phyloP scores from a whole-genome alignment of 2,888 invertebrate genomes.

The Microctonus brassicae region DNA sequence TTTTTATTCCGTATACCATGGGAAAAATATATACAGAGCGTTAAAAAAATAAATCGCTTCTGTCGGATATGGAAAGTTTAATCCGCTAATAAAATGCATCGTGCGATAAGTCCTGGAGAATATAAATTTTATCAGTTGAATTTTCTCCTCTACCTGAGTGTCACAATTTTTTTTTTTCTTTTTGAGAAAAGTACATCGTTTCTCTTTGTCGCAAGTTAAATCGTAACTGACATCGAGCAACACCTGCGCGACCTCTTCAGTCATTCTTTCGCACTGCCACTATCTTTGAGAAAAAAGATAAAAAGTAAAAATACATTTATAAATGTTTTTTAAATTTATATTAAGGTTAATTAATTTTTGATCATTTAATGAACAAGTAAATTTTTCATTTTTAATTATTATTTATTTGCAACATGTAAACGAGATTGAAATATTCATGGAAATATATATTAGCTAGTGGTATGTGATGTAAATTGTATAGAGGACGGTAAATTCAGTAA shows the following conservation, averaged over 20 bases:
- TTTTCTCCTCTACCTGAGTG: conserved; percentile 2
- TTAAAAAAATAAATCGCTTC: conserved; percentile 18
- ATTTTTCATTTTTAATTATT: neutral
- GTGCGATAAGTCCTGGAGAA: conserved; percentile 15
- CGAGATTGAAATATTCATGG: neutral
- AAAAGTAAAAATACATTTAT: neutral
- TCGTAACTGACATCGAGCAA: conserved; percentile 30
- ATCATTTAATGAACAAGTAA: neutral
- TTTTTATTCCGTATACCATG: neutral
- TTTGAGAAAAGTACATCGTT: conserved; percentile 16
- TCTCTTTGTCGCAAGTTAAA: conserved; percentile 36
- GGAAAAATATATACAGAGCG: neutral
- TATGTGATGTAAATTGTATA: conserved; percentile 5
- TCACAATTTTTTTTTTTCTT: neutral
- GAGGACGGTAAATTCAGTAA: neutral
- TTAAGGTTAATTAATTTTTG: neutral
- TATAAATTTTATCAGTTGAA: conserved; percentile 24
- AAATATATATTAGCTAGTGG: neutral
- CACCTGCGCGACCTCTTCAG: conserved; percentile 33
- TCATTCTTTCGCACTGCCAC: conserved; percentile 4
- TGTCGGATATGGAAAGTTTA: conserved; percentile 20
- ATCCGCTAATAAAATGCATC: conserved; percentile 31
- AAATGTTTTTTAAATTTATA: neutral
- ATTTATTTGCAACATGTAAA: neutral
- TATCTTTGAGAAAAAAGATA: neutral